Conservation (phyloP, 2,113 vertebrate species). For the Ursus arctos region DNA sequence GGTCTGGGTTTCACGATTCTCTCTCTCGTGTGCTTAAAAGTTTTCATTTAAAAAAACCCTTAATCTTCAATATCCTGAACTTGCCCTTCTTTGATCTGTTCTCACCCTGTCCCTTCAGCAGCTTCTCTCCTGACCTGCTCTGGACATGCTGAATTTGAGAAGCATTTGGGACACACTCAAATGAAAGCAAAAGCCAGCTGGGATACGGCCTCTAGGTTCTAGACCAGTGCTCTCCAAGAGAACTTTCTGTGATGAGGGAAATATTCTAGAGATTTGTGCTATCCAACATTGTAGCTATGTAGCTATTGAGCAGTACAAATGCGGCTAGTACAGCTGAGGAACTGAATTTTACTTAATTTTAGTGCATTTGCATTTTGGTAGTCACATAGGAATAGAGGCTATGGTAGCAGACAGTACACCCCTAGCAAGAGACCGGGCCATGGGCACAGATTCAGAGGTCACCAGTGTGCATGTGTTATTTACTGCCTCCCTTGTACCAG, state of each 20-base stretch:
- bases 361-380: background rate
- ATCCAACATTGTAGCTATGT: background rate
- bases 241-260: constrained; percentile 31
- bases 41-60: background rate
- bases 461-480: background rate
- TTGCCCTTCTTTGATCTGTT: background rate
- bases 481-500: background rate
- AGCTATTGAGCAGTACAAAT: background rate
- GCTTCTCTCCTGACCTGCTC: background rate
- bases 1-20: background rate
- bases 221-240: background rate
- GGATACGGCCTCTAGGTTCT: background rate
- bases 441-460: background rate
- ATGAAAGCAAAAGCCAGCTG: background rate
- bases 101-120: background rate
- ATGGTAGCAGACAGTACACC: background rate
- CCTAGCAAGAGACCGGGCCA: background rate
- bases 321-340: background rate
- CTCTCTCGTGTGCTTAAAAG: background rate
- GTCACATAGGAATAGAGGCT: background rate
- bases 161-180: background rate
- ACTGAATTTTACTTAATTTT: background rate
- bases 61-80: background rate
- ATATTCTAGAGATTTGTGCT: background rate
- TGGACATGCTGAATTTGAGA: constrained; percentile 28